Conservation (phyloP, 2,888 invertebrate genomes). For the Oscheius sp. region DNA sequence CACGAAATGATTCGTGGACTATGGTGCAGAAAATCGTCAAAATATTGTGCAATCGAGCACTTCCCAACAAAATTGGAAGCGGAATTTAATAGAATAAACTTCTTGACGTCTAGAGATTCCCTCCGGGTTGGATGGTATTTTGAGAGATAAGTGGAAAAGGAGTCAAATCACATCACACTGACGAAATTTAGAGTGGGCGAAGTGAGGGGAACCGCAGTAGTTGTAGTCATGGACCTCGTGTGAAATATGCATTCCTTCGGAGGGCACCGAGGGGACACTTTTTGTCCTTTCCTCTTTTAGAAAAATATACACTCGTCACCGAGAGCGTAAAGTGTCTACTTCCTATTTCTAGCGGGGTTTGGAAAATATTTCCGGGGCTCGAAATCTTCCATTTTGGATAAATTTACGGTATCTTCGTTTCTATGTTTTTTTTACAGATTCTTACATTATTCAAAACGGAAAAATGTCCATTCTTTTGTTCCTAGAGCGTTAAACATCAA, state of each 20-base stretch:
- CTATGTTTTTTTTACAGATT: too few relatives aligned
- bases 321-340: background rate
- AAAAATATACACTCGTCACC: background rate
- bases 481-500: background rate
- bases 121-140: background rate
- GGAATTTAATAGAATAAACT: background rate
- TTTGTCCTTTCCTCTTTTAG: background rate
- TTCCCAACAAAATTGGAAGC: background rate
- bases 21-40: background rate
- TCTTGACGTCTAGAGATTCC: constrained; percentile 15
- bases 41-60: background rate
- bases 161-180: constrained; percentile 25
- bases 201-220: constrained; percentile 8
- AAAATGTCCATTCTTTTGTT: background rate
- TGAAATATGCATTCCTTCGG: constrained; percentile 22
- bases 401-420: too few relatives aligned
- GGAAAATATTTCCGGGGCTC: background rate
- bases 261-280: background rate
- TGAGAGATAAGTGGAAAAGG: background rate
- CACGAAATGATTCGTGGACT: background rate
- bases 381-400: background rate
- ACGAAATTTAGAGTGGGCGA: constrained; percentile 30
- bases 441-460: background rate
- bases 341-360: background rate
- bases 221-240: constrained; percentile 23